Percentiles rank a stretch among this genome's conserved stretches.
Conservation (phyloP, 2,113 vertebrate genomes). For the Apaloderma vittatum region DNA sequence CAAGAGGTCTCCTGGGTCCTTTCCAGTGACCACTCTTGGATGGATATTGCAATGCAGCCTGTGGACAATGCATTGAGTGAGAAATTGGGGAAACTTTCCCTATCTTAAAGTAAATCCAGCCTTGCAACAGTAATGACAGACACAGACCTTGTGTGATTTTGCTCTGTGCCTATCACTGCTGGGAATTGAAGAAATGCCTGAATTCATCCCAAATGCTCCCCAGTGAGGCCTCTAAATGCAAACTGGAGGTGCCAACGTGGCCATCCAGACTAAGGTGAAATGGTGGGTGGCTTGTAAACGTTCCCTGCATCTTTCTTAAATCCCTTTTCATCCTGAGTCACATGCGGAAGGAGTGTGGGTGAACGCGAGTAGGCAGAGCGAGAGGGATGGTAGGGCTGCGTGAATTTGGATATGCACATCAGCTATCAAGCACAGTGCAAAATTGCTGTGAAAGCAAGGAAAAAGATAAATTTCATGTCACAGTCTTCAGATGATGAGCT, state of each 20-base stretch:
- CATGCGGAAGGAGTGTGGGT: slow-evolving; percentile 44
- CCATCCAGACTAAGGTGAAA: slow-evolving; percentile 22
- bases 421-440: slow-evolving; percentile 62
- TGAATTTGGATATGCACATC: slow-evolving; percentile 71
- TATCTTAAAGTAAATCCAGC: background rate
- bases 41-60: background rate
- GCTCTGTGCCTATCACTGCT: background rate
- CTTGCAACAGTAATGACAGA: background rate
- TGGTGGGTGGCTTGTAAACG: slow-evolving; percentile 31
- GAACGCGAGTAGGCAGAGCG: slow-evolving; percentile 51
- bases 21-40: background rate
- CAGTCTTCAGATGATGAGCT: slow-evolving; percentile 47
- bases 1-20: background rate
- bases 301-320: slow-evolving; percentile 51
- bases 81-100: background rate
- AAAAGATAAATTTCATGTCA: slow-evolving; percentile 55
- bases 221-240: background rate
- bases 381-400: slow-evolving; percentile 64
- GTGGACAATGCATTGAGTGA: background rate
- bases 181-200: background rate
- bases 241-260: background rate
- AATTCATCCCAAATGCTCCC: background rate
- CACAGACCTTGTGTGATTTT: background rate
- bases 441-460: slow-evolving; percentile 61
- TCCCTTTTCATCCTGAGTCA: slow-evolving; percentile 66